Conservation (phyloP, 2,797 vertebrate genomes). For the Pelodytes ibericus region DNA sequence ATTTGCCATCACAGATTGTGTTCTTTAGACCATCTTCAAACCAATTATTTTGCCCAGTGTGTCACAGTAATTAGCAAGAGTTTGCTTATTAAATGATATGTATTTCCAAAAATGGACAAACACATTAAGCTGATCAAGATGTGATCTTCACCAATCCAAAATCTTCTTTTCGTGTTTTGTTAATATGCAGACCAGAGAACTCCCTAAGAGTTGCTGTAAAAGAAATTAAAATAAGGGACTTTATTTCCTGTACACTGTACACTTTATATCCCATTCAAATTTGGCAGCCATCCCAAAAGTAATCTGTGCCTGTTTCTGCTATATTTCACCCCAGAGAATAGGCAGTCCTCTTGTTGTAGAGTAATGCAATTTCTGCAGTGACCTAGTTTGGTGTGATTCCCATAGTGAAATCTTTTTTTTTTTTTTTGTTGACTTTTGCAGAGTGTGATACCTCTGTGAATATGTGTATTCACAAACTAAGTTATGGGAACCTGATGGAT, state of each 20-base stretch:
- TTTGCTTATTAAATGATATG: too few relatives aligned
- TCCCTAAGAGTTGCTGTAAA: background rate
- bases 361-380: slow-evolving; percentile 49
- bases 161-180: too few relatives aligned
- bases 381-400: slow-evolving; percentile 40
- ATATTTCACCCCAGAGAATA: slow-evolving; percentile 45
- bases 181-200: background rate
- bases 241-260: slow-evolving; percentile 11
- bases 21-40: too few relatives aligned
- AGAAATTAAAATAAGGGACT: slow-evolving; percentile 2
- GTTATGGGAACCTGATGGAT: background rate
- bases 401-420: slow-evolving; percentile 11
- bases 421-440: slow-evolving; percentile 28
- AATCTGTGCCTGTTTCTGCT: slow-evolving; percentile 41
- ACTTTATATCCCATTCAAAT: slow-evolving; percentile 33
- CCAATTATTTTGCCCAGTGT: too few relatives aligned
- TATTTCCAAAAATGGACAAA: too few relatives aligned
- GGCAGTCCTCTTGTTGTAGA: slow-evolving; percentile 31
- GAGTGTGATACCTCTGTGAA: slow-evolving; percentile 14
- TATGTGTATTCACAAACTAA: background rate
- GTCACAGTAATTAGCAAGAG: too few relatives aligned
- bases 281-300: slow-evolving; percentile 40
- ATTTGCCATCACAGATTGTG: too few relatives aligned
- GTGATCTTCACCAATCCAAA: too few relatives aligned
- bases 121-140: too few relatives aligned